Conservation (phyloP, 2,888 invertebrate species). For the Saturnia japonica region DNA sequence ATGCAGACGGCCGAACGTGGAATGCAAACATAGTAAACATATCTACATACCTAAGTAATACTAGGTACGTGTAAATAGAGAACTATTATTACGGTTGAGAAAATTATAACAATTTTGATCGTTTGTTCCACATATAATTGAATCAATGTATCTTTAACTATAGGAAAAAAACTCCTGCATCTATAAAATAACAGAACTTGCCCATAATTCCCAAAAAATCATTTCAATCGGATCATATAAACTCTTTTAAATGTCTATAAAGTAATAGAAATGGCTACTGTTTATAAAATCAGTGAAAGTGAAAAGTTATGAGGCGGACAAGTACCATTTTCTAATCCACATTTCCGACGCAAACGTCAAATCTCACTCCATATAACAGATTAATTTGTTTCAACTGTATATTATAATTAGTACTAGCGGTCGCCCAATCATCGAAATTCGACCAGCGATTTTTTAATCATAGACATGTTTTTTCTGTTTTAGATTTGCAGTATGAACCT, state of each 20-base stretch:
- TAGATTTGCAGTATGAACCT: too few relatives aligned
- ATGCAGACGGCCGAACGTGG: background rate
- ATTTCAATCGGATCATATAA: background rate
- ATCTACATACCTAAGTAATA: background rate
- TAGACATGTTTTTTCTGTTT: too few relatives aligned
- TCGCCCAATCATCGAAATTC: too few relatives aligned
- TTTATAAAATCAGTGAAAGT: conserved; percentile 70
- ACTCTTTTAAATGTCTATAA: conserved; percentile 8
- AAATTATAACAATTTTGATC: background rate
- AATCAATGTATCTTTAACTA: background rate
- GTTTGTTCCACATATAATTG: background rate
- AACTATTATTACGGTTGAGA: background rate
- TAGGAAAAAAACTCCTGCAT: background rate
- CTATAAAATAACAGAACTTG: background rate
- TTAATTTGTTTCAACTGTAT: conserved; percentile 7
- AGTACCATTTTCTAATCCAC: conserved; percentile 62
- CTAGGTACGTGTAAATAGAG: background rate
- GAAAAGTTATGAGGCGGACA: conserved; percentile 50
- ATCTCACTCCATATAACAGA: conserved; percentile 21
- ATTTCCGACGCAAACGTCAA: conserved; percentile 49
- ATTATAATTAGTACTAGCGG: too few relatives aligned
- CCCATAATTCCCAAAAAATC: background rate
- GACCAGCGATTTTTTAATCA: too few relatives aligned
- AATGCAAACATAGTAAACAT: conserved; percentile 10
- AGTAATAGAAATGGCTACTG: background rate